Percentiles rank a stretch among this genome's conserved stretches.
Conservation (phyloP, 2,888 invertebrate species). For the Pharmacophagus antenor region DNA sequence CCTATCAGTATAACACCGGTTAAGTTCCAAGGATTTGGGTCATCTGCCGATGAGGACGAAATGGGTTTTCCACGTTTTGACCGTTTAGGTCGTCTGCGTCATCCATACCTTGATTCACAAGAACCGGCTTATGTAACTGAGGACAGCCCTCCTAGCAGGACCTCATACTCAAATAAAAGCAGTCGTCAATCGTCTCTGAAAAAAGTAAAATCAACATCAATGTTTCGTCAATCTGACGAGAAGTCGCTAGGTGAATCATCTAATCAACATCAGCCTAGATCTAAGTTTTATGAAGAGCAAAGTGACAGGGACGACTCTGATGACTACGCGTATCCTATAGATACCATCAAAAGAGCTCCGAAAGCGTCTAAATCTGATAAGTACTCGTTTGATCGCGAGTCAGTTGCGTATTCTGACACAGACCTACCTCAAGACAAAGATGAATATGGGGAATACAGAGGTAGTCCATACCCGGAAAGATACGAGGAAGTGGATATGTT, state of each 20-base stretch:
- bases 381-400: constrained; percentile 69
- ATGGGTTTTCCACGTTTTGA: constrained; percentile 84
- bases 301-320: constrained; percentile 76
- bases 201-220: constrained; percentile 58
- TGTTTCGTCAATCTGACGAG: constrained; percentile 64
- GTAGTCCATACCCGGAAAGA: constrained; percentile 73
- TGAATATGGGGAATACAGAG: constrained; percentile 69
- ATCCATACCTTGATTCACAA: constrained; percentile 75
- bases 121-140: constrained; percentile 74
- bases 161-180: constrained; percentile 71
- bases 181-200: constrained; percentile 77
- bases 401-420: constrained; percentile 70
- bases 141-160: constrained; percentile 70
- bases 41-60: constrained; percentile 83
- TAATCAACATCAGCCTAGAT: constrained; percentile 55
- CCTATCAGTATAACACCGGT: constrained; percentile 73
- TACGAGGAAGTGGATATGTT: constrained; percentile 72
- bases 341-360: constrained; percentile 76
- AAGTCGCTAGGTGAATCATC: constrained; percentile 60
- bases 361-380: constrained; percentile 68
- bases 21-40: constrained; percentile 82
- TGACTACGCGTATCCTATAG: constrained; percentile 75
- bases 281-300: constrained; percentile 65
- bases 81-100: constrained; percentile 78
- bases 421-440: constrained; percentile 70